These are phyloP conservation scores for Brevimyrus niger DNA, from an alignment of 2,113 vertebrate genomes.

Conservation along the genomic window DNA sequence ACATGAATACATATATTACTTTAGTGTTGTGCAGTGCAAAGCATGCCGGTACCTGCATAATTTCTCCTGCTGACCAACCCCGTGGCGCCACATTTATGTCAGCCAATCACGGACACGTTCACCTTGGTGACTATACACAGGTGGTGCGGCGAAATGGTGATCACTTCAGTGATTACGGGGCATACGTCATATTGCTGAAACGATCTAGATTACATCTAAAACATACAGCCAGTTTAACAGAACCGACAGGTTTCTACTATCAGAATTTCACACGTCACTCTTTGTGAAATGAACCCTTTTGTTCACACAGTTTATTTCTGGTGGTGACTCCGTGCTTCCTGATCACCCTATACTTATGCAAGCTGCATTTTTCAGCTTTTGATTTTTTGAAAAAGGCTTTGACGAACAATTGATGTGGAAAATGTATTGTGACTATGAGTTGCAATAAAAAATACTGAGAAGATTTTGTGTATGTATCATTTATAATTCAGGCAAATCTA, in stretches of 20 bases:
- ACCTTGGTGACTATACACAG: neutral
- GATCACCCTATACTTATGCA: neutral
- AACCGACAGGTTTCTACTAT: neutral
- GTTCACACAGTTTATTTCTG: neutral
- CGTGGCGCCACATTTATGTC: neutral
- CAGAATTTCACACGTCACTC: neutral
- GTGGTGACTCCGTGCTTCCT: neutral
- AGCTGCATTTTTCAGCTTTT: neutral
- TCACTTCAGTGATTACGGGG: neutral
- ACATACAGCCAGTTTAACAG: neutral
- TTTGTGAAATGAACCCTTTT: neutral
- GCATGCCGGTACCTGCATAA: neutral
- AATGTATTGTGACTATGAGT: neutral
- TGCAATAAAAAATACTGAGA: neutral
- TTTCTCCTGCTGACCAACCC: neutral
- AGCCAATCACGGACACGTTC: neutral
- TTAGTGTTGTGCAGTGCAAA: neutral
- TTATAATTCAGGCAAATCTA: neutral
- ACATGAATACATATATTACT: neutral
- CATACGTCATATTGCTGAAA: neutral
- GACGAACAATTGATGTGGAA: neutral
- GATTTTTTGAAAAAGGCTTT: neutral
- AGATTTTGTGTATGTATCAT: neutral
- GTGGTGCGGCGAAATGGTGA: neutral
- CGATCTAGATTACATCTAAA: neutral